Evolutionary conservation across 2,888 invertebrate genomes (phyloP), one percentile per base, ranked within the genome.

Genomic region (Eucriotettix oculatus): DNA sequence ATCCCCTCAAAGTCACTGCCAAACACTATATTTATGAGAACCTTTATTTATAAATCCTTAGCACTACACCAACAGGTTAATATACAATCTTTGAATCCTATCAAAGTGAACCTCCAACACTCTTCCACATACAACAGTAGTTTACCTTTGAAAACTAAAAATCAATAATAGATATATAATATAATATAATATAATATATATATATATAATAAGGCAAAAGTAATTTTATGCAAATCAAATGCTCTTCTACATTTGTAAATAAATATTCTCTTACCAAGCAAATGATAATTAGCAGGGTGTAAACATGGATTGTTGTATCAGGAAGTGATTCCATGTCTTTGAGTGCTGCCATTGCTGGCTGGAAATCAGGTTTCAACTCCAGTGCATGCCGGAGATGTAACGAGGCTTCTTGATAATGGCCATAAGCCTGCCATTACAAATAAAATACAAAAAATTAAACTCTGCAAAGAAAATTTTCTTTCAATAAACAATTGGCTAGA

Each of bases 391-490:
- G 80, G 65, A 92, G 78, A 73, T 92, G 90, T 64, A 89, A 79
- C 52, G 86, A 82, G 52, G 92, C 91, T 74, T 92, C 91, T 77
- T 90, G 84, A 75, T 89, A 88, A 71, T 90, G 90, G 66, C 91
- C 91, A 69, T 90, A 90, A 1, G 90, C 89, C 74, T 75, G 61
- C 42, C 11, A 16, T 29, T 12, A 29, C 29, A 29, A 29, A 2
- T 2, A 29, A 29, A 29, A 29, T 29, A 29, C 7, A 29, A 29
- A 29, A 7, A 29, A 29, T 5, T 29, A 29, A 29, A 29, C 29
- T 29, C 7, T 29, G 7, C 7, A 29, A 5, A 29, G 2, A 29
- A 29, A 29, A 29, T 5, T 29, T 29, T 7, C 29, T 29, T 29
- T 29, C 29, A 29, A 29, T 29, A 29, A 7, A 29, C 29, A 29